Evolutionary conservation across 2,113 vertebrate genomes (phyloP), one percentile per base, ranked within the genome.

Genomic region (Phyllopteryx taeniolatus): DNA sequence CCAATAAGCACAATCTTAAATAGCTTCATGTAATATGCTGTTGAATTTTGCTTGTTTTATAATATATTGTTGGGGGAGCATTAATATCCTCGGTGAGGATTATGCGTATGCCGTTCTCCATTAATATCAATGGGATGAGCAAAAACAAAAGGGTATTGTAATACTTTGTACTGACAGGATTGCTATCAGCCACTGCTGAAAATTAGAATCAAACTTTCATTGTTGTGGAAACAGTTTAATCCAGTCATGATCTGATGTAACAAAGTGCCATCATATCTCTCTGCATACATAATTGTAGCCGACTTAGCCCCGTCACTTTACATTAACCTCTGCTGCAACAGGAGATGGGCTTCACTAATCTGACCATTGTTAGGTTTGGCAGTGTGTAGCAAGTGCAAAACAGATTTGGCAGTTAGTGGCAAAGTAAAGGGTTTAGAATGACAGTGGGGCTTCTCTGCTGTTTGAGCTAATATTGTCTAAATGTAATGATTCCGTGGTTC

Each of bases 301-400:
- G 95, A 97, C 96, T 97, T 96, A 96, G 95, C 94, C 94, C 94
- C 96, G 96, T 97, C 96, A 94, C 94, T 98, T 94, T 96, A 95
- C 95, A 97, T 98, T 98, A 98, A 98, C 96, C 95, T 96, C 95
- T 94, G 94, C 93, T 94, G 96, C 96, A 96, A 98, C 93, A 93
- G 94, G 94, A 95, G 94, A 95, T 94, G 94, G 94, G 93, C 93
- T 94, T 88, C 90, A 84, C 95, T 96, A 94, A 95, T 96, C 95
- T 95, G 93, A 27, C 90, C 93, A 94, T 96, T 95, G 95, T 96
- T 94, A 95, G 92, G 92, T 93, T 94, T 95, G 95, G 96, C 95
- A 95, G 94, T 88, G 89, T 93, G 93, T 80, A 91, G 94, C 93
- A 90, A 87, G 91, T 86, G 92, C 90, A 94, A 91, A 94, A 88